These are phyloP conservation scores for Plebejus melissa DNA, from an alignment of 2,888 invertebrate genomes.

Conservation along the genomic window DNA sequence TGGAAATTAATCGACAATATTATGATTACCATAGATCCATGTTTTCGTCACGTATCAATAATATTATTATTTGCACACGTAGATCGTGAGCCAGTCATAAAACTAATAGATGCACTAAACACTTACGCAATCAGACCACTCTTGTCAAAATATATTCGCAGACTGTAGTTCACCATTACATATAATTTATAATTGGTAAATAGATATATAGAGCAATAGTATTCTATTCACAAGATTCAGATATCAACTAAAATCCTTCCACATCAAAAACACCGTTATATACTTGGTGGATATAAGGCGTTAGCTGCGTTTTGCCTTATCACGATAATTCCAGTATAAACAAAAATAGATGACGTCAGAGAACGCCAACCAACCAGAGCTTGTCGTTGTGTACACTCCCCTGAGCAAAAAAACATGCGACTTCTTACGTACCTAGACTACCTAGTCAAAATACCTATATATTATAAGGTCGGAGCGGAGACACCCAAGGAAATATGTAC, in stretches of 20 bases:
- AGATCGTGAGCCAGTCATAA: neutral
- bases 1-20: neutral
- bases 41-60: neutral
- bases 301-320: constrained; percentile 51
- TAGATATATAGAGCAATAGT: neutral
- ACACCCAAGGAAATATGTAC: constrained; percentile 37
- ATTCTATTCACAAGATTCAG: constrained; percentile 43
- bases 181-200: neutral
- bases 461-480: constrained; percentile 58
- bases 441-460: neutral
- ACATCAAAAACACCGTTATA: constrained; percentile 48
- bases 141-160: constrained; percentile 16
- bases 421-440: constrained; percentile 28
- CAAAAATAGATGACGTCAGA: constrained; percentile 68
- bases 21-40: neutral
- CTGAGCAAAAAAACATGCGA: constrained; percentile 43
- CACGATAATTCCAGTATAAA: constrained; percentile 55
- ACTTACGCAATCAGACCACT: constrained; percentile 16
- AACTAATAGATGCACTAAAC: constrained; percentile 10
- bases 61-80: constrained; percentile 11
- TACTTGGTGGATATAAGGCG: constrained; percentile 43
- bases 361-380: constrained; percentile 51
- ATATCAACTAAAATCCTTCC: constrained; percentile 39
- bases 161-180: constrained; percentile 22
- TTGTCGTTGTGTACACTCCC: constrained; percentile 58